phyloP scores from a whole-genome alignment of 2,113 vertebrate genomes.

The Phrynosoma platyrhinos region DNA sequence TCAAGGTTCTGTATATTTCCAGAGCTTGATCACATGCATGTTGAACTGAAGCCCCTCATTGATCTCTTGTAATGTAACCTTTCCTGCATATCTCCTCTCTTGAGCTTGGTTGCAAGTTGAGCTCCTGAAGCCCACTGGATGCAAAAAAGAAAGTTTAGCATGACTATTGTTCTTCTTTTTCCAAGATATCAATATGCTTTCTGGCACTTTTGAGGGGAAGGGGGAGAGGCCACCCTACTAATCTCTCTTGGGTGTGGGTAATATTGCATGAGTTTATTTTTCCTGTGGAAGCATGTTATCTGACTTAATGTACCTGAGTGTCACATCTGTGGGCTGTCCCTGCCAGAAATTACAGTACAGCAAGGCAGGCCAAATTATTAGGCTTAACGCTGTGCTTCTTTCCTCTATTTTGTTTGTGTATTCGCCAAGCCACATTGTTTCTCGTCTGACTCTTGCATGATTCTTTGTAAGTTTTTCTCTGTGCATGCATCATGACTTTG shows the following conservation, averaged over 20 bases:
- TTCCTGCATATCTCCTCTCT: slow-evolving; percentile 31
- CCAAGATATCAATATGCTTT: not conserved
- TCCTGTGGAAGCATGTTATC: slow-evolving; percentile 81
- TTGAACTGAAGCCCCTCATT: slow-evolving; percentile 21
- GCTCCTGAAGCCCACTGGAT: slow-evolving; percentile 17
- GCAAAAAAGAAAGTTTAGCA: slow-evolving; percentile 8
- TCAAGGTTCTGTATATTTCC: slow-evolving; percentile 34
- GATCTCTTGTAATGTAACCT: slow-evolving; percentile 43
- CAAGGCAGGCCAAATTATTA: slow-evolving; percentile 76
- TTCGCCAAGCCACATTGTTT: slow-evolving; percentile 55
- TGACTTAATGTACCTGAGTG: slow-evolving; percentile 88
- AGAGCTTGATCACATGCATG: slow-evolving; percentile 44
- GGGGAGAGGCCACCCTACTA: slow-evolving; percentile 39
- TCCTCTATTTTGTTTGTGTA: slow-evolving; percentile 65
- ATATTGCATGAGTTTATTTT: slow-evolving; percentile 72
- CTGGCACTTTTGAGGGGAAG: accelerated
- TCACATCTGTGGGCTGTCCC: slow-evolving; percentile 93
- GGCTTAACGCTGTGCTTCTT: slow-evolving; percentile 65
- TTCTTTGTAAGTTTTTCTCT: slow-evolving; percentile 71
- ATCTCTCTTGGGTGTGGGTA: slow-evolving; percentile 64
- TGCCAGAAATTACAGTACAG: slow-evolving; percentile 68
- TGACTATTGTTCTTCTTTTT: not conserved
- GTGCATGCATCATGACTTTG: slow-evolving; percentile 75
- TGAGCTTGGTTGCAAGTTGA: slow-evolving; percentile 17
- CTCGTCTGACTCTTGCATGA: slow-evolving; percentile 74